Percentiles rank a stretch among this genome's conserved stretches.
Evolutionary conservation across 2,888 invertebrate species (phyloP).

Genomic region (Orchesella flavescens): DNA sequence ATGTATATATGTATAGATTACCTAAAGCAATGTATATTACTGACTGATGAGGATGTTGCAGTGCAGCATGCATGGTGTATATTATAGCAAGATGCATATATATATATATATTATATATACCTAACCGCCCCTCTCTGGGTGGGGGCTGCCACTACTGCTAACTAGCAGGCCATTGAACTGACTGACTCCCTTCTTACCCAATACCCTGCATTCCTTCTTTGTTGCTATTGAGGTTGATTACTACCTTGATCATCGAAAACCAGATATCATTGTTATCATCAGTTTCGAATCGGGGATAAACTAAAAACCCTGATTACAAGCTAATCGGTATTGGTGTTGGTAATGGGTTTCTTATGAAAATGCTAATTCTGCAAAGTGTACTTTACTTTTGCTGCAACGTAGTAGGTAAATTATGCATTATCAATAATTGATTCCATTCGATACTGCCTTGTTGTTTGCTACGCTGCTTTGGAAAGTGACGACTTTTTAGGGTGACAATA

Average conservation of each 20-base stretch:
- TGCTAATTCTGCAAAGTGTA: not conserved
- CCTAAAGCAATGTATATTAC: not conserved
- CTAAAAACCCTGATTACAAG: no score
- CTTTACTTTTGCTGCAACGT: not conserved
- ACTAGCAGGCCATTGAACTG: constrained; percentile 48
- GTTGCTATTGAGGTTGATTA: constrained; percentile 22
- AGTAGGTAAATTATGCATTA: no score
- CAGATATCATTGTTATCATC: not conserved
- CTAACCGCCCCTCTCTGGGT: constrained; percentile 51
- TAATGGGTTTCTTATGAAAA: not conserved
- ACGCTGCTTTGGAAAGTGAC: no score
- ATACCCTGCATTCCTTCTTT: constrained; percentile 50
- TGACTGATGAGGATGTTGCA: not conserved
- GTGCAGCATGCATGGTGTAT: constrained; percentile 2
- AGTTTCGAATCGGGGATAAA: not conserved
- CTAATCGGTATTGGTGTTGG: not conserved
- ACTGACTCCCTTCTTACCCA: constrained; percentile 59
- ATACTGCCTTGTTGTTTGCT: no score
- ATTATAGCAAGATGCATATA: not conserved
- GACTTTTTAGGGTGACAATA: no score
- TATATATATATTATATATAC: constrained; percentile 16
- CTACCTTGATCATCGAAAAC: not conserved
- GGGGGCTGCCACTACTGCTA: constrained; percentile 45
- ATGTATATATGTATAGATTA: not conserved
- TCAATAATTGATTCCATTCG: no score